Percentiles rank a stretch among this genome's conserved stretches.
phyloP scores from a whole-genome alignment of 2,888 invertebrate genomes.

The Eurois occulta region DNA sequence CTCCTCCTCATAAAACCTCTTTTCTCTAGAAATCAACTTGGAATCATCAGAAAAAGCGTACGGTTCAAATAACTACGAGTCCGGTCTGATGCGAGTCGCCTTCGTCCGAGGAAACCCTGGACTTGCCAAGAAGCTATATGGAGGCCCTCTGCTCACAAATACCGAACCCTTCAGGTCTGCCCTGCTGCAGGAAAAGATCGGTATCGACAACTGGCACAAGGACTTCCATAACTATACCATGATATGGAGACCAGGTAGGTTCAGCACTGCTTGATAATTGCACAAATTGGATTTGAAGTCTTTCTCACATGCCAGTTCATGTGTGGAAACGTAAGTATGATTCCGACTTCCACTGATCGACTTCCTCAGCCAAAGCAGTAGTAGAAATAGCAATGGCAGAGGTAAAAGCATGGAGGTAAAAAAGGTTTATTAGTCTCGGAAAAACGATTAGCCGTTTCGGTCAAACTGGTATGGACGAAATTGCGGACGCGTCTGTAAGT shows the following conservation, averaged over 20 bases:
- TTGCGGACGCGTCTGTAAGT: background rate
- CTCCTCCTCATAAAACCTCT: background rate
- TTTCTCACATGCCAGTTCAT: background rate
- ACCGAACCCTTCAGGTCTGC: constrained; percentile 84
- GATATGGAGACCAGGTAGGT: constrained; percentile 91
- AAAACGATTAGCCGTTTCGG: background rate
- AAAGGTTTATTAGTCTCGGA: background rate
- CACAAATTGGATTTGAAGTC: background rate
- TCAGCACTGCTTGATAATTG: background rate
- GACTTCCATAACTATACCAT: constrained; percentile 93
- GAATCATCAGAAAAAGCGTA: constrained; percentile 92
- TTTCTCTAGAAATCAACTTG: constrained; percentile 91
- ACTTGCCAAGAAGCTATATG: constrained; percentile 80
- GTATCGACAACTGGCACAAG: constrained; percentile 88
- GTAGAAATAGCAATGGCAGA: no score
- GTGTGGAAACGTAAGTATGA: background rate
- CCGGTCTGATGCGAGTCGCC: constrained; percentile 94
- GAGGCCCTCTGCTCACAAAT: constrained; percentile 82
- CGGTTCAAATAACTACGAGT: constrained; percentile 90
- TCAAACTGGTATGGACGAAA: background rate
- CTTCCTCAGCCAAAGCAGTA: background rate
- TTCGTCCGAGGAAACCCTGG: constrained; percentile 92
- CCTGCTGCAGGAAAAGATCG: constrained; percentile 81
- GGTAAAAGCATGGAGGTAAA: background rate
- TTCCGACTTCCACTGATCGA: background rate